Evolutionary conservation across 2,113 vertebrate species (phyloP).

Genomic region (Riparia riparia): DNA sequence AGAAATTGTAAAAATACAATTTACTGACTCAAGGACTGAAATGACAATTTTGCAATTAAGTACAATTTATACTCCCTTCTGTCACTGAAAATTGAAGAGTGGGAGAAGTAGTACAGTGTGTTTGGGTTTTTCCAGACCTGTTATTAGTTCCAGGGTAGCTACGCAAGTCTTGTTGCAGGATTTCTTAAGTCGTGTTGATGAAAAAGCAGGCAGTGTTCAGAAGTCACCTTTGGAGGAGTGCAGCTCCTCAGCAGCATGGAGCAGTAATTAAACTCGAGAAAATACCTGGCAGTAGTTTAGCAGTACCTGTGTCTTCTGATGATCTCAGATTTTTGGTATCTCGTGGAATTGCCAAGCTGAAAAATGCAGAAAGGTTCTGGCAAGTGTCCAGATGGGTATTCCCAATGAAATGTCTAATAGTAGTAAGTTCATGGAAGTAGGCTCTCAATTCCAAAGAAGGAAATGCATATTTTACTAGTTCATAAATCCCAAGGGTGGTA

Average conservation of each 20-base stretch:
- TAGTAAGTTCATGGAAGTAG: background rate
- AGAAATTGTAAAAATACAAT: background rate
- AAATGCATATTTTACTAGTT: background rate
- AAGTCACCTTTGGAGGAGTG: background rate
- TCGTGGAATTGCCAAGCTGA: background rate
- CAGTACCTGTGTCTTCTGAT: background rate
- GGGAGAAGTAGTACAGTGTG: background rate
- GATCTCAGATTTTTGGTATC: background rate
- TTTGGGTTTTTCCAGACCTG: slow-evolving; percentile 45
- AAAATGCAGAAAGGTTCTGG: background rate
- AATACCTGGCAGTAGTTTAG: background rate
- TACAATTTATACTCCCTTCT: slow-evolving; percentile 33
- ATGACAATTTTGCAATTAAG: slow-evolving; percentile 53
- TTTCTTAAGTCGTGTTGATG: background rate
- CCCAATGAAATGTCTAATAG: background rate
- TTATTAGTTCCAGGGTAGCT: slow-evolving; percentile 46
- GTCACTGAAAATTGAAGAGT: slow-evolving; percentile 32
- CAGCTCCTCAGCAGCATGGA: background rate
- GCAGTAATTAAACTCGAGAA: background rate
- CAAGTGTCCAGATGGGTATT: background rate
- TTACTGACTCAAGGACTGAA: slow-evolving; percentile 20
- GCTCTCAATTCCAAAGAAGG: slow-evolving; percentile 1
- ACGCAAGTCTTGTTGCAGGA: background rate
- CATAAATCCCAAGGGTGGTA: background rate
- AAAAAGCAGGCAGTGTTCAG: background rate